These are phyloP conservation scores for Drosophila lacicola DNA, from an alignment of 2,888 invertebrate species.

Conservation along the genomic window DNA sequence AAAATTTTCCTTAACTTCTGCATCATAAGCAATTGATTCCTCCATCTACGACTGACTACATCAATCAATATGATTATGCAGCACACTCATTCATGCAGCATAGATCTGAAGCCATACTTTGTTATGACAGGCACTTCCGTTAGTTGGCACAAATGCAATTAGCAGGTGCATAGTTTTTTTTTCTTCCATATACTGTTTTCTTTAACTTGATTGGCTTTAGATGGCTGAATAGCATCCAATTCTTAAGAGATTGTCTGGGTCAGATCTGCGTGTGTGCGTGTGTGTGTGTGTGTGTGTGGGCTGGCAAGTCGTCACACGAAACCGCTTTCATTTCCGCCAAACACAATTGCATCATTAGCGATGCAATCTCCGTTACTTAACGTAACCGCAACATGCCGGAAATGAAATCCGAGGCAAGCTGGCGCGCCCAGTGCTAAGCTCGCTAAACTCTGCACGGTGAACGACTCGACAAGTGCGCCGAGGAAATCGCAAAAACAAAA, in stretches of 20 bases:
- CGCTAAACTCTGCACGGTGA: conserved; percentile 72
- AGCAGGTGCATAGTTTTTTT: conserved; percentile 47
- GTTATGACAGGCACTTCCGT: conserved; percentile 28
- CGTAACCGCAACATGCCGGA: conserved; percentile 81
- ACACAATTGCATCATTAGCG: conserved; percentile 82
- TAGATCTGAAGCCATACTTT: conserved; percentile 4
- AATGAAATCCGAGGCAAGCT: conserved; percentile 80
- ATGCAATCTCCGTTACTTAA: conserved; percentile 81
- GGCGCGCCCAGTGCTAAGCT: conserved; percentile 55
- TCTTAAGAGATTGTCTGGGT: conserved; percentile 17
- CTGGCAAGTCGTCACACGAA: conserved; percentile 71
- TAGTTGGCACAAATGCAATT: conserved; percentile 46
- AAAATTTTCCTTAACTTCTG: neutral
- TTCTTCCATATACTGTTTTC: conserved; percentile 36
- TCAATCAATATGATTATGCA: neutral
- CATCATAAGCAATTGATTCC: neutral
- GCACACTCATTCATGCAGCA: conserved; percentile 30
- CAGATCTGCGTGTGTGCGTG: conserved; percentile 17
- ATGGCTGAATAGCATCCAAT: conserved; percentile 19
- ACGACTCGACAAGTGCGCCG: conserved; percentile 73
- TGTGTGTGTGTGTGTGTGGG: conserved; percentile 8
- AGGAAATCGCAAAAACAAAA: conserved; percentile 10
- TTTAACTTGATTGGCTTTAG: conserved; percentile 55
- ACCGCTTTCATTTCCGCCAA: conserved; percentile 78
- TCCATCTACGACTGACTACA: neutral